Evolutionary conservation across 92 coral and sea anemone genomes (phyloP).

Genomic region (Epizoanthus ramosus): DNA sequence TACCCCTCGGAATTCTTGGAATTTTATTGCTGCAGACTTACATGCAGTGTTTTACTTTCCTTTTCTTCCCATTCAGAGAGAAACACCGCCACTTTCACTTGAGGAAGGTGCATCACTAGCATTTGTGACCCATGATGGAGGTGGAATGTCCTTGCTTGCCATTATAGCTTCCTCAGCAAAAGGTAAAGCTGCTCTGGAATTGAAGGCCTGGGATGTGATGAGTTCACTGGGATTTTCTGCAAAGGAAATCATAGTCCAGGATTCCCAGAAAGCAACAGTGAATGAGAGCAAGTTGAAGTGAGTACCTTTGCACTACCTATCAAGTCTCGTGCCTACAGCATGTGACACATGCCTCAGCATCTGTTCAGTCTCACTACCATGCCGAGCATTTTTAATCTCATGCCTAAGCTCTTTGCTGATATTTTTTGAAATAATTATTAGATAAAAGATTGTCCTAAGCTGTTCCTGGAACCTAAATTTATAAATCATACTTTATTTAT

Average conservation of each 20-base stretch:
- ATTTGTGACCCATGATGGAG: slow-evolving; percentile 72
- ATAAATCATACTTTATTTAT: too few species aligned
- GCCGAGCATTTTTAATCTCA: too few species aligned
- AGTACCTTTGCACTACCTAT: background rate
- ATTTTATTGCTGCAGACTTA: too few species aligned
- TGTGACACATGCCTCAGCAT: too few species aligned
- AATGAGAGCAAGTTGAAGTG: slow-evolving; percentile 94
- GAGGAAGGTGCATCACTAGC: slow-evolving; percentile 79
- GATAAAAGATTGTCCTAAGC: too few species aligned
- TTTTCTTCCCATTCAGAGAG: slow-evolving; percentile 60
- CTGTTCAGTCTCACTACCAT: too few species aligned
- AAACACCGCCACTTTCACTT: slow-evolving; percentile 77
- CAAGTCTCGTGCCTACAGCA: too few species aligned
- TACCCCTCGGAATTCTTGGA: too few species aligned
- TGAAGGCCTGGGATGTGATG: slow-evolving; percentile 88
- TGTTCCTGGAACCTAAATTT: too few species aligned
- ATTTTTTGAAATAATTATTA: too few species aligned
- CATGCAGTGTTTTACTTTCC: background rate
- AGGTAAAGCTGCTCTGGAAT: slow-evolving; percentile 77
- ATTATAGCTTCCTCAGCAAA: slow-evolving; percentile 65
- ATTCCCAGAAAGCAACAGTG: slow-evolving; percentile 58
- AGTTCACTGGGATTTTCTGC: slow-evolving; percentile 81
- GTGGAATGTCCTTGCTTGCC: slow-evolving; percentile 70
- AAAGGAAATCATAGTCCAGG: slow-evolving; percentile 80
- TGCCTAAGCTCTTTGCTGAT: too few species aligned